Base-by-base conservation (phyloP, 2,113 vertebrate genomes). In the Morone chrysops region DNA sequence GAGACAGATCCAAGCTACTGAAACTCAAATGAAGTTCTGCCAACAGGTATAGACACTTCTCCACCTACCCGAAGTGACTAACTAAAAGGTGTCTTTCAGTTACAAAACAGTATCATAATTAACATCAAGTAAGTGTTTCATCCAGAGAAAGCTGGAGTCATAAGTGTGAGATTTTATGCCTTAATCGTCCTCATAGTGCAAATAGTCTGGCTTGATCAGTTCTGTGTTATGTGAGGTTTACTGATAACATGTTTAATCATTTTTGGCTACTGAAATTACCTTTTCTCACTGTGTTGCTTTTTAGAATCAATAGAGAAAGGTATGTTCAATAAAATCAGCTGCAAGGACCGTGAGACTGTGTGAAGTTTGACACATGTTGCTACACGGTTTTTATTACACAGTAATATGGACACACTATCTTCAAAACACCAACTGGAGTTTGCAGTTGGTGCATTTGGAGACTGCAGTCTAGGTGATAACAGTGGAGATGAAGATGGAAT, bases 1-100 rank as follows among this genome's bases (percentile, higher is more conserved):
- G 18, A 84, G 62, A 56, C 70, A 54, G 31, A 60, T 60, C 22
- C 63, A 48, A 71, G 78, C 59, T 47, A 38, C 63, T 53, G 51
- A 47, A 71, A 38, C 12, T 13, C 4, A 8, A 67, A 47, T 57
- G 2, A 67, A 68, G 11, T 66, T 43, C n/a, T 63, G 10, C 8
- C n/a, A 54, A 38, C 5, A 62, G 16, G 48, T 17, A 51, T 17
- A 5, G 8, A 25, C 22, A 51, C 20, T 50, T 68, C 2, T 31
- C 22, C 18, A 40, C 5, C n/a, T 7, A 53, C n/a, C 0, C 11
- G 17, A 59, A 18, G 10, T 56, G 36, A 79, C 7, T 38, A 54
- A 74, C 40, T 31, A 38, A 50, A 61, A 62, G 22, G 45, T 62
- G 40, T 62, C 14, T 78, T 31, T 38, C 9, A 31, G 31, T 31